Percentiles rank a stretch among this genome's conserved stretches.
These are phyloP conservation scores for Pseudeuparius sepicola DNA, from an alignment of 2,888 invertebrate species.

Conservation along the genomic window DNA sequence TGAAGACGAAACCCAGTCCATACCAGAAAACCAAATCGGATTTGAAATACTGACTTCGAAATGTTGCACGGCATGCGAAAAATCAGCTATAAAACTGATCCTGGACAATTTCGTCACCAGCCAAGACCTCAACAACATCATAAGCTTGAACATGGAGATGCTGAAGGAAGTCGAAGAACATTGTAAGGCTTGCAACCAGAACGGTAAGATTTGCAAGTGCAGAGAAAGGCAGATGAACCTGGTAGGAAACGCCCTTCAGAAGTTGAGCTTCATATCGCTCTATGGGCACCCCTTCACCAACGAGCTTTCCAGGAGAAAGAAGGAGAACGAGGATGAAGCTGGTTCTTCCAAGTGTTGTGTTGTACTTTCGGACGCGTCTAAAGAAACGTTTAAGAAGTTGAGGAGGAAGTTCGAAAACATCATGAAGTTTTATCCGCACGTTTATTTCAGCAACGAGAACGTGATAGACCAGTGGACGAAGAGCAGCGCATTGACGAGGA, in stretches of 20 bases:
- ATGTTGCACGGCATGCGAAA: constrained; percentile 14
- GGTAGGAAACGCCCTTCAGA: constrained; percentile 16
- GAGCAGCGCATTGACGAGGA: too few species aligned
- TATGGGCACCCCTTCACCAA: too few species aligned
- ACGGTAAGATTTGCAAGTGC: constrained; percentile 15
- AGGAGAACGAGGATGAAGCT: not conserved
- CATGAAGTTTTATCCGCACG: constrained; percentile 23
- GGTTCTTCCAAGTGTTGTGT: constrained; percentile 12
- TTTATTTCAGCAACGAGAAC: constrained; percentile 19
- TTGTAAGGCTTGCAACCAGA: too few species aligned
- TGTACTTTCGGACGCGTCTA: constrained; percentile 11
- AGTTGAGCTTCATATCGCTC: constrained; percentile 9
- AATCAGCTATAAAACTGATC: constrained; percentile 16
- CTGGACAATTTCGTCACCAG: constrained; percentile 15
- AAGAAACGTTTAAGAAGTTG: constrained; percentile 20
- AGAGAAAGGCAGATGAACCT: constrained; percentile 16
- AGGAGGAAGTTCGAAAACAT: constrained; percentile 23
- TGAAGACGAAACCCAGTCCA: too few species aligned
- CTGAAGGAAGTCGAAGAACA: constrained; percentile 12
- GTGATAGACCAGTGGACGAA: too few species aligned
- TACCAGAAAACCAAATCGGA: too few species aligned
- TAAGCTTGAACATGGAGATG: constrained; percentile 10
- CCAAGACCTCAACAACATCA: constrained; percentile 14
- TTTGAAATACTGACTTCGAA: too few species aligned
- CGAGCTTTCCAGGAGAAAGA: constrained; percentile 3